Base-by-base conservation (phyloP, 2,797 vertebrate species). In the Galaxias olidus region DNA sequence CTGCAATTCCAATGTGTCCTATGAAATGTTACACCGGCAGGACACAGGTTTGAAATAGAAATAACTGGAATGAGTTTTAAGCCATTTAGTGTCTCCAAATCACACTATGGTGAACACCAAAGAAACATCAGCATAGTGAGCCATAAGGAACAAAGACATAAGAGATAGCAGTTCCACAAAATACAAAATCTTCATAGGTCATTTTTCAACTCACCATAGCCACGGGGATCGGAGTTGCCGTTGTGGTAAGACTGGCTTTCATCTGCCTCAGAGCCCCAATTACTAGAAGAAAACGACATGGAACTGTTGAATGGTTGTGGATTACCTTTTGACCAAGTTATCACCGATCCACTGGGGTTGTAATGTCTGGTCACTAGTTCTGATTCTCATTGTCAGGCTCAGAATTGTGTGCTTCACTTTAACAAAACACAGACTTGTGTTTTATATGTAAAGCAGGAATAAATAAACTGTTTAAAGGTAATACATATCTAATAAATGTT, bases 1-100 rank as follows among this genome's bases (percentile, higher is more conserved):
- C 98, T 1, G 96, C 95, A 53, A 99, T 96, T 73, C 98, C 98
- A 74, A 99, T 94, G 80, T 99, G 98, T 64, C 98, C 98, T 99
- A 79, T 61, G 12, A 77, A 68, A 63, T 14, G 1, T 20, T 4
- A 67, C 0, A 30, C 30, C 30, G 30, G 30, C 30, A 30, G 30
- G 30, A 30, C 6, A 30, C 19, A 55, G 45, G 44, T 19, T 42
- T 4, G 63, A 14, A 53, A 51, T 42, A 67, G 4, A 17, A 58
- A 64, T 30, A 20, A n/a, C 17, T 44, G 48, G n/a, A 8, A 46
- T 61, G 9, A 30, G 42, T 18, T 44, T 43, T 12, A 41, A 15
- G 41, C 40, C 9, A 51, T 43, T 20, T 20, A 30, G 44, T 47
- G 52, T 30, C 9, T 41, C 1, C 15, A 12, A 10, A 4, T 43